phyloP scores from a whole-genome alignment of 2,797 vertebrate genomes.

The Podarcis lilfordi region DNA sequence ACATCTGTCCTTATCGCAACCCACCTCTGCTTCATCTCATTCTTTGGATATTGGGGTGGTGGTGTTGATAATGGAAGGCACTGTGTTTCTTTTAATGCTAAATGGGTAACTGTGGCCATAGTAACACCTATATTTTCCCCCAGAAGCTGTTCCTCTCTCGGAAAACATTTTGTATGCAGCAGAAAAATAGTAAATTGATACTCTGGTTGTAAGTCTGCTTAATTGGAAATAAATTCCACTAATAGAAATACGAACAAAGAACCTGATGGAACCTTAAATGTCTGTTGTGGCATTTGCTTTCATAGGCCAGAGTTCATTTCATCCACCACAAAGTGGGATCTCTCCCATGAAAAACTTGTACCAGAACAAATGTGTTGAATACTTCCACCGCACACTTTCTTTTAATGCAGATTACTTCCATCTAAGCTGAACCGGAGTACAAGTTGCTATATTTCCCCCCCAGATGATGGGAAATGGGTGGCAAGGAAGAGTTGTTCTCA shows the following conservation, averaged over 20 bases:
- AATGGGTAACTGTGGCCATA: background rate
- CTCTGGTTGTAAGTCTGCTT: background rate
- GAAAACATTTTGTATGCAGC: background rate
- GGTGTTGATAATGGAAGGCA: no score
- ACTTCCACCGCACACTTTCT: background rate
- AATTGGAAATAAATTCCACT: background rate
- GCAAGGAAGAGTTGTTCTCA: background rate
- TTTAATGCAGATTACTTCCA: background rate
- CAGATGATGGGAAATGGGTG: rapidly evolving
- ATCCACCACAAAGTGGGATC: background rate
- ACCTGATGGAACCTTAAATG: background rate
- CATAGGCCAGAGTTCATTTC: background rate
- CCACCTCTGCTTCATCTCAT: background rate
- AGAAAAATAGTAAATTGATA: background rate
- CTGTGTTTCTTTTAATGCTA: background rate
- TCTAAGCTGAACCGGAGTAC: background rate
- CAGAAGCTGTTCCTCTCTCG: background rate
- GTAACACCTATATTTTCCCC: background rate
- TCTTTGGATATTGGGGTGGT: no score
- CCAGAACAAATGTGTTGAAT: background rate
- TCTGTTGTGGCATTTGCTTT: background rate
- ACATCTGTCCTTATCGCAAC: background rate
- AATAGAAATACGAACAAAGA: background rate
- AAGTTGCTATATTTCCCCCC: rapidly evolving
- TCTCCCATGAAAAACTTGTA: background rate